Evolutionary conservation across 92 coral and sea anemone genomes (phyloP).

Genomic region (Scolanthus callimorphus): DNA sequence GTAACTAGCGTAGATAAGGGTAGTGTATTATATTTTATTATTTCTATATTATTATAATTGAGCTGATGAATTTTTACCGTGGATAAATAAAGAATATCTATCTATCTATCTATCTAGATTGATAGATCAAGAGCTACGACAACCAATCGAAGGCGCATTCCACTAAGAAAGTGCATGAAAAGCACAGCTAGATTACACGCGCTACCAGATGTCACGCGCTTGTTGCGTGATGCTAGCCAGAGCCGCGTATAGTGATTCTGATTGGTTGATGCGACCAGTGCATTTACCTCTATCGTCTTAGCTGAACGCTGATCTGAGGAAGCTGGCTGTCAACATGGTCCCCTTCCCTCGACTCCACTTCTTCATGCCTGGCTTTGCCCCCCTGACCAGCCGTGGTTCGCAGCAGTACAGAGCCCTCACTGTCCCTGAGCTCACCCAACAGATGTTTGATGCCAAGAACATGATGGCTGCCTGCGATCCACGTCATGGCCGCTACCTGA

Average conservation of each 20-base stretch:
- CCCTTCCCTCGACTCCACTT: conserved; percentile 95
- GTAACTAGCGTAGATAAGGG: too few relatives aligned
- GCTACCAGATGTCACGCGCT: too few relatives aligned
- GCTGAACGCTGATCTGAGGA: conserved; percentile 87
- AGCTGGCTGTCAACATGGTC: conserved; percentile 94
- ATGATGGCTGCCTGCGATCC: conserved; percentile 97
- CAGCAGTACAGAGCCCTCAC: conserved; percentile 84
- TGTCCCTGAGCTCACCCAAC: conserved; percentile 84
- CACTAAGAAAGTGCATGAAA: too few relatives aligned
- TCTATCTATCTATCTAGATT: too few relatives aligned
- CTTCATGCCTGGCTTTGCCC: conserved; percentile 97
- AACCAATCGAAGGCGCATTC: too few relatives aligned
- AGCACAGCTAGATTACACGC: too few relatives aligned
- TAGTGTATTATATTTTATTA: too few relatives aligned
- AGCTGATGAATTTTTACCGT: too few relatives aligned
- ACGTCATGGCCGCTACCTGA: conserved; percentile 89
- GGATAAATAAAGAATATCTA: too few relatives aligned
- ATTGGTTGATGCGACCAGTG: not conserved
- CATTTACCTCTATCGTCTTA: conserved; percentile 3
- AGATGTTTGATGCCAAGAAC: conserved; percentile 83
- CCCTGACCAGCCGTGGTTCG: conserved; percentile 94
- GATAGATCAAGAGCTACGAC: too few relatives aligned
- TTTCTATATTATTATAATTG: too few relatives aligned
- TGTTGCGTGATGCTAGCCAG: too few relatives aligned
- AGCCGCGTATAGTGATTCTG: not conserved